Conservation (phyloP, 2,113 vertebrate genomes). For the Tringa solitaria region DNA sequence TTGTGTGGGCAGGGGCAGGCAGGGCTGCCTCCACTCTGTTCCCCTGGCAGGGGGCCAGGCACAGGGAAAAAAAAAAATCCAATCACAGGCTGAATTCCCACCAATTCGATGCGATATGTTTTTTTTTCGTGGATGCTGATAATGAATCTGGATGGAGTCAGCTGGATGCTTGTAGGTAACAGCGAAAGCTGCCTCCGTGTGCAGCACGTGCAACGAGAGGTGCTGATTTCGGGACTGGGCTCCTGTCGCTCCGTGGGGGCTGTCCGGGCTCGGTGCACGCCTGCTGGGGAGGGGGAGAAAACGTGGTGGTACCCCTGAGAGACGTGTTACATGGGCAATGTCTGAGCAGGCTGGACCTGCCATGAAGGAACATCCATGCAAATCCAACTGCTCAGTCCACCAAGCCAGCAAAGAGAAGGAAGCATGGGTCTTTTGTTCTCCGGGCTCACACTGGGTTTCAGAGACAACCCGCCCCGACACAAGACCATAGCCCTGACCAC, state of each 20-base stretch:
- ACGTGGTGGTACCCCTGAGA: not conserved
- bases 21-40: not conserved
- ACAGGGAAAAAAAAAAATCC: rapidly evolving
- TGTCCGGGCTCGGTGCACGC: not conserved
- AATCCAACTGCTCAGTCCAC: not conserved
- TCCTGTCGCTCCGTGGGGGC: not conserved
- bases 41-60: not conserved
- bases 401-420: rapidly evolving
- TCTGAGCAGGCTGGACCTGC: not conserved
- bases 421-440: not conserved
- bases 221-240: not conserved
- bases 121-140: not conserved
- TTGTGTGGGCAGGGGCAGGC: slow-evolving; percentile 38
- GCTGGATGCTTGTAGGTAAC: not conserved
- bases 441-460: not conserved
- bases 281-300: not conserved
- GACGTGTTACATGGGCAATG: rapidly evolving
- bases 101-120: not conserved
- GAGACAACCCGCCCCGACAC: not conserved
- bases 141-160: not conserved
- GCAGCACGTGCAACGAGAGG: rapidly evolving
- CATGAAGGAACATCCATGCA: not conserved
- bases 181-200: not conserved
- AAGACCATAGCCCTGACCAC: not conserved
- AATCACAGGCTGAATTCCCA: not conserved